Conservation (phyloP, 2,113 vertebrate genomes). For the Noturus placidus region DNA sequence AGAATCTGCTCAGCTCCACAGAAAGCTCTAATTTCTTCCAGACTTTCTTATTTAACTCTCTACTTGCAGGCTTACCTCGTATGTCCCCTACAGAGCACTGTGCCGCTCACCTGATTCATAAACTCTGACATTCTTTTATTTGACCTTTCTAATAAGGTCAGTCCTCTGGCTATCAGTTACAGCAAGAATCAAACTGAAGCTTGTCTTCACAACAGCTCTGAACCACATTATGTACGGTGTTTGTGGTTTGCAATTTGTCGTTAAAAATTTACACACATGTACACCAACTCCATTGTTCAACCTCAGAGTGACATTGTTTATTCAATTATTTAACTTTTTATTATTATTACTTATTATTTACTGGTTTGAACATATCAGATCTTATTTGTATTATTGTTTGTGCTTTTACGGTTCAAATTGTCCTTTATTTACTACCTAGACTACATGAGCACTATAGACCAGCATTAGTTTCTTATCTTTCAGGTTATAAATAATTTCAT, state of each 20-base stretch:
- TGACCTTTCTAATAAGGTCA: background rate
- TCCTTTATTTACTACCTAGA: background rate
- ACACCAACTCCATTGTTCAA: background rate
- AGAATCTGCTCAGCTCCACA: background rate
- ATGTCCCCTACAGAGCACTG: background rate
- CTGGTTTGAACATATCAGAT: background rate
- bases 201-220: background rate
- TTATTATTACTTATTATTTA: background rate
- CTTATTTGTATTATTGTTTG: background rate
- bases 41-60: background rate
- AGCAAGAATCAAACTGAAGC: background rate
- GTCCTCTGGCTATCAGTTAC: background rate
- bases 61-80: background rate
- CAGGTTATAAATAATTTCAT: background rate
- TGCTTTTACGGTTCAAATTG: background rate
- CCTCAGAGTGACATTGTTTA: background rate
- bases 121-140: background rate
- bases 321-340: background rate
- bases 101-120: background rate
- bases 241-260: background rate
- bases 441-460: too few species aligned
- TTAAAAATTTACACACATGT: background rate
- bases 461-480: background rate
- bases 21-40: background rate
- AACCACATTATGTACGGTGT: background rate